A percentile compares a stretch with the other conserved stretches of the same genome.
Evolutionary conservation across 2,113 vertebrate genomes (phyloP).

Genomic region (Colius striatus): DNA sequence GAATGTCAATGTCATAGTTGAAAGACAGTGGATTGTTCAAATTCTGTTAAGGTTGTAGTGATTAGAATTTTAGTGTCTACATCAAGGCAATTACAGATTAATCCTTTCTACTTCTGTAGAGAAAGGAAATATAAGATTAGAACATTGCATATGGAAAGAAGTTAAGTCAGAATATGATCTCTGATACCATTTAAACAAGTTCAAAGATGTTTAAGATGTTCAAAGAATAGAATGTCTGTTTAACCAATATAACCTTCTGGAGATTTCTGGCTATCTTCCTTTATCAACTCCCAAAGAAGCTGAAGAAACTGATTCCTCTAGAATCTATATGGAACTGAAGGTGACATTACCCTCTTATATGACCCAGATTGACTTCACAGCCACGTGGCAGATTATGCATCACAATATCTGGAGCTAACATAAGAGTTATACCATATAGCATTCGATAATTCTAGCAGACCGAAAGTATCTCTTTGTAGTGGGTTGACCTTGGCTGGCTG

Average conservation of each 20-base stretch:
- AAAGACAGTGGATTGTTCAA: background rate
- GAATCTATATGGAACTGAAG: background rate
- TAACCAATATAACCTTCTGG: background rate
- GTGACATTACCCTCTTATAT: background rate
- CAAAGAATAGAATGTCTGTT: background rate
- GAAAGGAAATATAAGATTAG: slow-evolving; percentile 4
- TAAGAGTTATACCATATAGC: background rate
- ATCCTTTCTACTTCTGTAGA: slow-evolving; percentile 19
- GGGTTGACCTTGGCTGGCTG: background rate
- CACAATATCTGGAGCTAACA: background rate
- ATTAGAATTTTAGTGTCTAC: background rate
- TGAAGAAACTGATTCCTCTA: background rate
- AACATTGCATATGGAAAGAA: background rate
- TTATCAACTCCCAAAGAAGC: background rate
- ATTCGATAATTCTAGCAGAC: background rate
- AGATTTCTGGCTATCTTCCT: background rate
- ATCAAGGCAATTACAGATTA: slow-evolving; percentile 7
- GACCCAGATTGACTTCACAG: background rate
- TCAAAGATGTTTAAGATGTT: background rate
- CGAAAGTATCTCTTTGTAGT: background rate
- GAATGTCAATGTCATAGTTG: background rate
- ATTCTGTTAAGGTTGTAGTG: background rate
- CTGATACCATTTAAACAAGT: background rate
- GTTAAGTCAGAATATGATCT: background rate
- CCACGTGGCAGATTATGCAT: background rate